These are phyloP conservation scores for Hymenopus coronatus DNA, from an alignment of 2,888 invertebrate species.

Conservation along the genomic window DNA sequence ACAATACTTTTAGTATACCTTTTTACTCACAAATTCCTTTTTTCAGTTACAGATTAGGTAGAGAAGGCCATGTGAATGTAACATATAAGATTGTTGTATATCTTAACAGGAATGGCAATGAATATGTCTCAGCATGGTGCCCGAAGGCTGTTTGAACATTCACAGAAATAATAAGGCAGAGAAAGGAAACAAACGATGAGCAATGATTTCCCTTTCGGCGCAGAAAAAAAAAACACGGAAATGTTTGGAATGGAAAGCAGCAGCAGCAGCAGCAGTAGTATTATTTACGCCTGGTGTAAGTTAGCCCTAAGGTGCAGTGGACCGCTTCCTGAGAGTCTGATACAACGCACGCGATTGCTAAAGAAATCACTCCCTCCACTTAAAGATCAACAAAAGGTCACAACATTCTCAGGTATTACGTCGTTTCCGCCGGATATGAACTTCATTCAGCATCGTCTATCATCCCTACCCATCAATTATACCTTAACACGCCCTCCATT, in stretches of 20 bases:
- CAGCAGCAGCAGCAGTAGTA: not conserved
- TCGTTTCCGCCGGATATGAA: slow-evolving; percentile 19
- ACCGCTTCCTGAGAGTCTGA: not conserved
- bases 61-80: no score
- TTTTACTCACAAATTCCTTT: no score
- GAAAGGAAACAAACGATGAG: not conserved
- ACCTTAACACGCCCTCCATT: slow-evolving; percentile 8
- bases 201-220: not conserved
- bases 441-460: slow-evolving; percentile 1
- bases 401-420: slow-evolving; percentile 9
- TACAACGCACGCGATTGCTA: not conserved
- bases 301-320: not conserved
- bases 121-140: no score
- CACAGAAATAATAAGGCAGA: not conserved
- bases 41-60: no score
- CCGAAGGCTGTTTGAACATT: not conserved
- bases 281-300: not conserved
- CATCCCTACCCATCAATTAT: slow-evolving; percentile 13
- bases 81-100: no score
- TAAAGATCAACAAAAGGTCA: slow-evolving; percentile 7
- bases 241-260: not conserved
- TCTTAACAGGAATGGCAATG: no score
- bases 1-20: no score
- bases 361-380: not conserved
- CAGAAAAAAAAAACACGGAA: not conserved